Base-by-base conservation (phyloP, 2,113 vertebrate genomes). In the Orthochromis malagaraziensis region DNA sequence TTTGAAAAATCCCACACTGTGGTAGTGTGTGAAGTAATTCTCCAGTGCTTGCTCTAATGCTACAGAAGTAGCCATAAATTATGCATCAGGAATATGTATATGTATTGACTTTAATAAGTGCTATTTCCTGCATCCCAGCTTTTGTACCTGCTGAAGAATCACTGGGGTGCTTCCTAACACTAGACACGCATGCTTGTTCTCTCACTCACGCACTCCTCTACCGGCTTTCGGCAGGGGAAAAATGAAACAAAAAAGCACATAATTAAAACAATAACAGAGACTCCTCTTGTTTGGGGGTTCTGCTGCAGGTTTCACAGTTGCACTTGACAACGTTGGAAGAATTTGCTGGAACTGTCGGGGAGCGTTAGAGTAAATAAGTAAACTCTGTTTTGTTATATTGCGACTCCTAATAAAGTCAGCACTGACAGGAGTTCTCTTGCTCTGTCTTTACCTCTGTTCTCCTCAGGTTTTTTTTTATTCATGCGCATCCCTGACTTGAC, bases 21-120 rank as follows among this genome's bases (percentile, higher is more conserved):
- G 13, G 51, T 84, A 79, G 87, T 68, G 91, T 93, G 91, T 91
- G 88, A 95, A 95, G 89, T 81, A 92, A 95, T 93, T 94, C 95
- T 96, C 95, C 88, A 79, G 88, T 92, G 95, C 88, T 93, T 75
- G 54, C 70, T 86, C 91, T 94, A 92, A 94, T 94, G 88, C 94
- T 94, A 94, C 93, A 95, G 95, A 96, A 94, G 91, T 91, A 91
- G 57, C 83, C 89, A 97, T 97, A 96, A 96, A 96, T 96, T 96
- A 97, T 97, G 96, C 96, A 97, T 95, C 93, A 95, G 91, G 94
- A 95, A 95, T 95, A 95, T 96, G 95, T 95, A 95, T 96, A 95
- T 95, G 95, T 95, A 96, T 96, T 96, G 94, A 96, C 96, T 96
- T 96, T 95, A 96, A 96, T 95, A 95, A 95, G 90, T 95, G 92